Evolutionary conservation across 2,113 vertebrate species (phyloP), one percentile per base, ranked within the genome.

Genomic region (Pteronura brasiliensis): DNA sequence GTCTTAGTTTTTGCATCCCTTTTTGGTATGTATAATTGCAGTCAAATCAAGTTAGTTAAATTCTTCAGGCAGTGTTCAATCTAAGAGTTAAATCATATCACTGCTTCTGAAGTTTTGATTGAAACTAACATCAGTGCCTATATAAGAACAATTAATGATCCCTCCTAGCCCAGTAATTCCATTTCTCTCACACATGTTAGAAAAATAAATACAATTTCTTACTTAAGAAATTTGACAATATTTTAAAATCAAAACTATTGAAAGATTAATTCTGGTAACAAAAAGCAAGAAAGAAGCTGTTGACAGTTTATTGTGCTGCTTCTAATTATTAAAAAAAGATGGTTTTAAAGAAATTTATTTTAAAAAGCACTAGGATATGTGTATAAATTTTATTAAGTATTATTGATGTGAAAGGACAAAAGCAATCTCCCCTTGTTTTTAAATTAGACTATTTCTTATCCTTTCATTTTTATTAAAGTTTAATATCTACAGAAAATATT

Each of bases 191-290:
- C 91, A 74, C 4, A 52, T 52, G 80, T 65, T 29, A 67, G 18
- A 67, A 92, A 96, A 93, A 93, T 67, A 95, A 44, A 21, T 25
- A 94, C 3, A 91, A 81, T 97, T 36, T 90, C n/a, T 94, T 85
- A 95, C 18, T 80, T 97, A 86, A 92, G 49, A 96, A 90, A 96
- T 74, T 2, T 92, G 69, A 82, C 14, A 85, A 69, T 79, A 88
- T 80, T 95, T 93, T 71, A 92, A 96, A 94, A 92, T 61, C 17
- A 85, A 85, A 92, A 80, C 49, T 57, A 96, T 6, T 93, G 34
- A 52, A 93, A 92, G n/a, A 47, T 11, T 11, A 98, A 97, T 81
- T 97, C 82, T 92, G 91, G 93, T 47, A 93, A 85, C n/a, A n/a
- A 79, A 95, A 97, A 85, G n/a, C 12, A 92, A 85, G 92, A 63